Percentiles rank a stretch among this genome's conserved stretches.
Evolutionary conservation across 2,113 vertebrate genomes (phyloP).

Genomic region (Pampusana beccarii): DNA sequence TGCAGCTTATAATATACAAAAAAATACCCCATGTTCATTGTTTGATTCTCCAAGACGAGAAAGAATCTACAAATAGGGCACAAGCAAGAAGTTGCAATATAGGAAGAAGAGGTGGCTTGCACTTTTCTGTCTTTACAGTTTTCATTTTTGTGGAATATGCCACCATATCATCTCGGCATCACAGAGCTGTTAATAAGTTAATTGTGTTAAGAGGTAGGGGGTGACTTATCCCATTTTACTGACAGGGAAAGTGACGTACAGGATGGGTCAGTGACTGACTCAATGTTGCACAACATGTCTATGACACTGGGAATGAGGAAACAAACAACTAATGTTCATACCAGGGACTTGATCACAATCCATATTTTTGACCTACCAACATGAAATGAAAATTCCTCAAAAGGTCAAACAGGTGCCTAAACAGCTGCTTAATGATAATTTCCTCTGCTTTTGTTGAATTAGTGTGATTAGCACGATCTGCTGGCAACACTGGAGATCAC

Average conservation of each 20-base stretch:
- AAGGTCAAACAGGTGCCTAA: background rate
- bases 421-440: background rate
- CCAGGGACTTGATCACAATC: background rate
- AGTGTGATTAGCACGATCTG: background rate
- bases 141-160: background rate
- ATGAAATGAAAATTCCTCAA: background rate
- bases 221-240: background rate
- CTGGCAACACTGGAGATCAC: background rate
- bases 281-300: background rate
- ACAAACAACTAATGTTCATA: background rate
- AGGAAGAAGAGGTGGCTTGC: background rate
- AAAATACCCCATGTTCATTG: background rate
- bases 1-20: constrained; percentile 68
- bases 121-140: background rate
- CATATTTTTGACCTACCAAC: background rate
- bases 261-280: background rate
- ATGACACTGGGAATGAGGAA: background rate
- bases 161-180: background rate
- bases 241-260: background rate
- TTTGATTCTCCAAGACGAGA: constrained; percentile 12
- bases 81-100: background rate
- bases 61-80: constrained; percentile 12
- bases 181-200: background rate
- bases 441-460: background rate
- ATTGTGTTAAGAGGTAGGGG: background rate